These are phyloP conservation scores for Campoplex capitator DNA, from an alignment of 2,888 invertebrate genomes.

Conservation along the genomic window DNA sequence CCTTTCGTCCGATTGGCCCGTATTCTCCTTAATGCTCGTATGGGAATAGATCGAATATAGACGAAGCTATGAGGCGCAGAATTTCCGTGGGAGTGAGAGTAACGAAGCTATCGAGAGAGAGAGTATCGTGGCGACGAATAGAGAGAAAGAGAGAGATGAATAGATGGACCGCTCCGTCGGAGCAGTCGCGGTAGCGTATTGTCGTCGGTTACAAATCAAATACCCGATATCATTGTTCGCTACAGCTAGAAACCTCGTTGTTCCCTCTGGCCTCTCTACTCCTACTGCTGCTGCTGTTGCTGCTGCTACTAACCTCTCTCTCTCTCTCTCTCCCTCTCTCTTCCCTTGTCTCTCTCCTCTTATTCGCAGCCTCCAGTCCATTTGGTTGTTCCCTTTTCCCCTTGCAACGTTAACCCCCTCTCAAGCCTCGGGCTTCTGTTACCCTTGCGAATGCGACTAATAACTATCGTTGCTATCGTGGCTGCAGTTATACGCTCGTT, in stretches of 20 bases:
- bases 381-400: constrained; percentile 27
- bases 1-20: constrained; percentile 1
- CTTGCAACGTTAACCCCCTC: constrained; percentile 66
- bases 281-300: neutral
- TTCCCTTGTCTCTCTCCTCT: constrained; percentile 51
- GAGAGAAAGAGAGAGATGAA: constrained; percentile 27
- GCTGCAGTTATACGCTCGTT: constrained; percentile 62
- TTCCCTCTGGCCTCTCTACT: constrained; percentile 52
- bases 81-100: constrained; percentile 1
- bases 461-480: constrained; percentile 74
- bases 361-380: constrained; percentile 52
- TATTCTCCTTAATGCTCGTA: constrained; percentile 15
- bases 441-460: constrained; percentile 77
- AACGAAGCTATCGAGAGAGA: neutral
- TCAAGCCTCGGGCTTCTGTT: constrained; percentile 64
- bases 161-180: constrained; percentile 53
- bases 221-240: constrained; percentile 84
- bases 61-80: neutral
- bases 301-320: constrained; percentile 9
- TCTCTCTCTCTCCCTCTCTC: constrained; percentile 52
- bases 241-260: constrained; percentile 70
- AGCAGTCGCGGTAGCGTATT: constrained; percentile 82
- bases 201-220: constrained; percentile 84
- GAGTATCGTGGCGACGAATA: neutral
- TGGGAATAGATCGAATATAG: constrained; percentile 12